Evolutionary conservation across 2,113 vertebrate species (phyloP), one percentile per base, ranked within the genome.

Genomic region (Aramus guarauna): DNA sequence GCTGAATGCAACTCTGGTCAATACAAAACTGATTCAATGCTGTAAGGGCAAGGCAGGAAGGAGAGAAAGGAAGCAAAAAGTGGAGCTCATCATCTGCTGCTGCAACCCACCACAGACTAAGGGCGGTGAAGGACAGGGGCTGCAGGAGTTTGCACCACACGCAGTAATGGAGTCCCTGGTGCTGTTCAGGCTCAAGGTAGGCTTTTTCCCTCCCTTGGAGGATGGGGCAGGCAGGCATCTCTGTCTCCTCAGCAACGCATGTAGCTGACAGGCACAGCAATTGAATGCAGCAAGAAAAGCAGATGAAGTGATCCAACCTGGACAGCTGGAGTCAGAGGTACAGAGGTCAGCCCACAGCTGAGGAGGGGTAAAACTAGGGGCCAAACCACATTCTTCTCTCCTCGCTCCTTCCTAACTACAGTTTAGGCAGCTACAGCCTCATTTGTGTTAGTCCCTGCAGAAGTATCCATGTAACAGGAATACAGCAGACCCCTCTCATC

Each of bases 21-120:
- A 39, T 2, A 47, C 22, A 22, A 48, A 85, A 69, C 11, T 59
- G 17, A 47, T 32, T 41, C 1, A 6, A 24, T 2, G 16, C 14
- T 43, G 12, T 8, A n/a, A 73, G 21, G 23, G 52, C 13, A 53
- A 58, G 32, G 26, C 12, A 36, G 39, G 7, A 14, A 91, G 20
- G 6, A 59, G 4, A 36, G 36, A 63, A 64, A 26, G 8, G 13
- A 84, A 69, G 34, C 1, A 5, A 36, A 22, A 72, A 27, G 30
- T 8, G 19, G 18, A 83, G 41, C 15, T 94, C 37, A 76, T 37
- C 11, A 19, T n/a, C 67, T 60, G 26, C 34, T 60, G 26, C 34
- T 23, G 56, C 37, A 82, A 52, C 6, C 15, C 56, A 55, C 15
- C 2, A 2, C 0, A 15, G 23, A 47, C 52, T 56, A 0, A 0